Evolutionary conservation across 2,797 vertebrate genomes (phyloP).

Genomic region (Pseudocheirus occidentalis): DNA sequence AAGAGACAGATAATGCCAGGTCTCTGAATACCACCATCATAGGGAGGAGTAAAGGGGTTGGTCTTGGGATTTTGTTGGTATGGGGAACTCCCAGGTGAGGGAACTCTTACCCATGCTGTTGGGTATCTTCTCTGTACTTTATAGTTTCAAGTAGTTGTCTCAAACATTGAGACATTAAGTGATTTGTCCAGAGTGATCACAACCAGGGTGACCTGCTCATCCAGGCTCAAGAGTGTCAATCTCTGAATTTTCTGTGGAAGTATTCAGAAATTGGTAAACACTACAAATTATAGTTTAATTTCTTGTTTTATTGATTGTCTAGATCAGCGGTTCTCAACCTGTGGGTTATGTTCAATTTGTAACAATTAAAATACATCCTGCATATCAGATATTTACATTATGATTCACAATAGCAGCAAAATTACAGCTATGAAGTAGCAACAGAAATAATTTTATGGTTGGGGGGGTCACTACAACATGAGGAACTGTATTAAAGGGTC

Average conservation of each 20-base stretch:
- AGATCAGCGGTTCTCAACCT: background rate
- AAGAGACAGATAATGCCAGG: slow-evolving; percentile 10
- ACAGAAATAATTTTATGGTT: too few relatives aligned
- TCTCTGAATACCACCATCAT: background rate
- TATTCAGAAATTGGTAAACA: background rate
- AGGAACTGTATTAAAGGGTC: too few relatives aligned
- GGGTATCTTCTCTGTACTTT: background rate
- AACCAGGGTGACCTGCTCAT: background rate
- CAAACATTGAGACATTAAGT: background rate
- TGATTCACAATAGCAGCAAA: too few relatives aligned
- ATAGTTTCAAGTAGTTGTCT: background rate
- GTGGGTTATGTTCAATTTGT: too few relatives aligned
- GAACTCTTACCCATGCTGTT: background rate
- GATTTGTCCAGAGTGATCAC: background rate
- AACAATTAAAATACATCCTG: too few relatives aligned
- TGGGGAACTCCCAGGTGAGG: background rate
- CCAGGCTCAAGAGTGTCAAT: background rate
- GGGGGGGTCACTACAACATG: too few relatives aligned
- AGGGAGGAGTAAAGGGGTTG: background rate
- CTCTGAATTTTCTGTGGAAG: background rate
- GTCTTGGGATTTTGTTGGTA: background rate
- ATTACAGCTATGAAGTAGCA: too few relatives aligned
- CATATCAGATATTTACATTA: too few relatives aligned
- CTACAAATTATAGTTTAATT: background rate
- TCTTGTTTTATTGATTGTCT: background rate